phyloP scores from a whole-genome alignment of 2,113 vertebrate species.

The Phalacrocorax carbo region DNA sequence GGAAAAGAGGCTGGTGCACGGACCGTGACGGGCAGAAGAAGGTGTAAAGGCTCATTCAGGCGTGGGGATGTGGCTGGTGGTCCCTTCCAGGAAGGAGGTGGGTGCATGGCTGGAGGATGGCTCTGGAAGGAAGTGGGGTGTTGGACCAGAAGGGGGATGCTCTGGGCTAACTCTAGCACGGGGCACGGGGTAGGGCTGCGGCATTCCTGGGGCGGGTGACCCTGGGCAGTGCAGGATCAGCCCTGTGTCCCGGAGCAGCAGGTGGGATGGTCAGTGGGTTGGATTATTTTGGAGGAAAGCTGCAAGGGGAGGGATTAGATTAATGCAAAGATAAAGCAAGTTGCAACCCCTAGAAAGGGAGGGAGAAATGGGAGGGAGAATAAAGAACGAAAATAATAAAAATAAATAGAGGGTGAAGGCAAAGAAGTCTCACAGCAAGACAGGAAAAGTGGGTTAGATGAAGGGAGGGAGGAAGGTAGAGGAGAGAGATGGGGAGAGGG shows the following conservation, averaged over 20 bases:
- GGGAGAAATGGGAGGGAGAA: neutral
- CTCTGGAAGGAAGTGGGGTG: neutral
- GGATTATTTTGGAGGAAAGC: neutral
- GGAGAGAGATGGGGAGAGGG: neutral
- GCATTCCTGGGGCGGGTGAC: neutral
- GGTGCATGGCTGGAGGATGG: neutral
- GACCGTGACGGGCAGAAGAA: neutral
- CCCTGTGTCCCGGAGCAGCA: fast-evolving
- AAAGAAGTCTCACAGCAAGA: neutral
- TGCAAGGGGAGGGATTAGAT: neutral
- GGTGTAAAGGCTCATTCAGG: neutral
- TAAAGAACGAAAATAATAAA: neutral
- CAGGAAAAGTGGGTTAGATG: neutral
- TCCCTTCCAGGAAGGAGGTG: neutral
- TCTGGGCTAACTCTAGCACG: neutral
- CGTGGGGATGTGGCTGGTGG: neutral
- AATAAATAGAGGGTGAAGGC: neutral
- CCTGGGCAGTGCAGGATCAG: neutral
- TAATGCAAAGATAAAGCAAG: neutral
- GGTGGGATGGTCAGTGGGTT: neutral
- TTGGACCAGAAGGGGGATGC: neutral
- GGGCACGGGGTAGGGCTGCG: fast-evolving
- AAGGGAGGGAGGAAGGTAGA: neutral
- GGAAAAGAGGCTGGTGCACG: neutral
- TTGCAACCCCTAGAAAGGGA: neutral